Base-by-base conservation (phyloP, 2,888 invertebrate species). In the Phragmatobia fuliginosa region DNA sequence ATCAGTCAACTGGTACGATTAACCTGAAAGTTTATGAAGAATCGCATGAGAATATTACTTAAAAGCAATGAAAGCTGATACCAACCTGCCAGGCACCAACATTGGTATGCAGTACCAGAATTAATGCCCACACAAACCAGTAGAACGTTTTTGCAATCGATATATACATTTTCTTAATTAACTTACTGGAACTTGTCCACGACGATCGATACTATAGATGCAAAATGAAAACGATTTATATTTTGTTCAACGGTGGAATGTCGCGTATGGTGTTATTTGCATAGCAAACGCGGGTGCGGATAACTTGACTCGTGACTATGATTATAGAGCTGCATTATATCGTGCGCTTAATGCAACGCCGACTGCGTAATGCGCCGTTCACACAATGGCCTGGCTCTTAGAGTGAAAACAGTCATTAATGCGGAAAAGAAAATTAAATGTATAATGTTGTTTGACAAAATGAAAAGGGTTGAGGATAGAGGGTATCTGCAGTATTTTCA, bases 201-300 rank as follows among this genome's bases (percentile, higher is more conserved):
- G 62, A 81, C 73, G 33, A 49, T 67, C 67, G 65, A 56, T 60
- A 31, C 60, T 68, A 73, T 80, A 76, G 75, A 83, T 82, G 79
- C 71, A 83, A 85, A 86, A 83, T 86, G 83, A 83, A 78, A 84
- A 80, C 80, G 76, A 86, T 86, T 86, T 83, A 81, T 83, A 88
- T 86, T 86, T 83, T 76, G 81, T 75, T 74, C 76, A 76, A 79
- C 79, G 77, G 78, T 70, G 85, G 87, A 88, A 88, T 91, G 87
- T 87, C 88, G 87, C 90, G 90, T 85, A 88, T 85, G 86, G 86
- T 86, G 84, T 82, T 91, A 92, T 92, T 91, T 90, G 91, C 88
- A 88, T 87, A 90, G 90, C 82, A 73, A 89, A 87, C 86, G 86
- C 88, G 90, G 90, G 88, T 90, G 89, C 86, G 83, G 84, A 86